Evolutionary conservation across 1,140 invertebrate genomes (phyloP), one percentile per base, ranked within the genome.

Genomic region (Thalassaphorura encarpata): DNA sequence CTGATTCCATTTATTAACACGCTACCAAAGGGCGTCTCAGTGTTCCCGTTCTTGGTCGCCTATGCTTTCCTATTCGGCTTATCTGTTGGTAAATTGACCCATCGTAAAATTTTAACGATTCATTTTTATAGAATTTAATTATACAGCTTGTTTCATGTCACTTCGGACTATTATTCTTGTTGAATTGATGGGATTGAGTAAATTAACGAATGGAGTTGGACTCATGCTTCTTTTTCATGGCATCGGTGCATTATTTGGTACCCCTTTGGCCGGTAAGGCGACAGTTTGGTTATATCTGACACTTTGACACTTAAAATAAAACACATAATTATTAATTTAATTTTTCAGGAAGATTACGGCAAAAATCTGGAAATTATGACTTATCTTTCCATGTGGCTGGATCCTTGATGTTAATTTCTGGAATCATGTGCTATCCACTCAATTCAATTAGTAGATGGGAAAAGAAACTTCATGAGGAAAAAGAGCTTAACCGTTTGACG

Each of bases 211-310:
- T 69, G 89, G 89, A 13, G 96, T 96, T 70, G 93, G 93, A 21
- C 75, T 97, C 21, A 78, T 94, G 28, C 80, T 93, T 56, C 74
- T 97, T 36, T 95, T 96, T 73, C 90, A 95, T 80, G 93, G 92
- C n/a, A 69, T 92, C 40, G 89, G 89, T 3, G 86, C 89, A 2
- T 76, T 85, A 5, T 73, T 90, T 23, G 90, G 91, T 49, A 75
- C 83, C 57, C 90, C 91, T 46, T 75, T 94, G 49, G 86, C 88
- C 67, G 89, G 89, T 89, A 76, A 73, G 33, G n/a, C 33, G 11
- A 11, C 11, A n/a, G n/a, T n/a, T n/a, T 11, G n/a, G 11, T 36
- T 36, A 36, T 36, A 11, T 11, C n/a, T 36, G n/a, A 36, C 11
- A 11, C 11, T 11, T 36, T 36, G n/a, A 11, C n/a, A 36, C 33